These are phyloP conservation scores for Schizothorax lantsangensis DNA, from an alignment of 2,797 vertebrate species.

Conservation along the genomic window DNA sequence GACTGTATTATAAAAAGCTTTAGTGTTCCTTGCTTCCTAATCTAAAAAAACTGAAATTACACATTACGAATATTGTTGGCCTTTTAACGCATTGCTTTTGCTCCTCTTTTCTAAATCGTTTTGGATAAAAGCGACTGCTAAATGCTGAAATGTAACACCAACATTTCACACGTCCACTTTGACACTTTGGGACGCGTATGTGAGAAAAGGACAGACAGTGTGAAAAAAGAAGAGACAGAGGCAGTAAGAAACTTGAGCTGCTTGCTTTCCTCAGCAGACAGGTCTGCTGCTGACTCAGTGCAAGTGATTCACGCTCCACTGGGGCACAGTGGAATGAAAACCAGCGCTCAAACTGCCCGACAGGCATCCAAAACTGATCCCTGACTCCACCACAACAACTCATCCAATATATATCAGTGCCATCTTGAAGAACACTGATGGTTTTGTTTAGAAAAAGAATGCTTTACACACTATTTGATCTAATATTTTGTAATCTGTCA, in stretches of 20 bases:
- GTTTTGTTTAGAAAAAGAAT: not conserved
- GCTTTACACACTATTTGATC: constrained; percentile 10
- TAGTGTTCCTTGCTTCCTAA: not conserved
- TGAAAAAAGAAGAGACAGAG: constrained; percentile 32
- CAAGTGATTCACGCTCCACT: constrained; percentile 59
- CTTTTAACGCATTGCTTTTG: not conserved
- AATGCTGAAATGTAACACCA: not conserved
- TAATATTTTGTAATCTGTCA: constrained; percentile 10
- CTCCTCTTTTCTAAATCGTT: not conserved
- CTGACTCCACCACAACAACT: constrained; percentile 21
- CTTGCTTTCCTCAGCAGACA: constrained; percentile 55
- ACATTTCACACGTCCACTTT: not conserved
- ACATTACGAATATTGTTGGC: not conserved
- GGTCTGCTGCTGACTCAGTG: constrained; percentile 60
- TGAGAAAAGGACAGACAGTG: constrained; percentile 17
- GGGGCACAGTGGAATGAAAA: constrained; percentile 45
- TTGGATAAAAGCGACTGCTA: not conserved
- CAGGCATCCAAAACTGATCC: constrained; percentile 22
- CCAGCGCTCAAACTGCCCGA: constrained; percentile 26
- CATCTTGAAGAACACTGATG: not conserved
- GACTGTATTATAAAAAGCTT: not conserved
- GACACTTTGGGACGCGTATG: not conserved
- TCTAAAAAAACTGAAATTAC: not conserved
- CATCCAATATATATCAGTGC: not conserved
- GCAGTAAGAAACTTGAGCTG: constrained; percentile 54